Conservation (phyloP, 2,888 invertebrate species). For the Parnassius apollo region DNA sequence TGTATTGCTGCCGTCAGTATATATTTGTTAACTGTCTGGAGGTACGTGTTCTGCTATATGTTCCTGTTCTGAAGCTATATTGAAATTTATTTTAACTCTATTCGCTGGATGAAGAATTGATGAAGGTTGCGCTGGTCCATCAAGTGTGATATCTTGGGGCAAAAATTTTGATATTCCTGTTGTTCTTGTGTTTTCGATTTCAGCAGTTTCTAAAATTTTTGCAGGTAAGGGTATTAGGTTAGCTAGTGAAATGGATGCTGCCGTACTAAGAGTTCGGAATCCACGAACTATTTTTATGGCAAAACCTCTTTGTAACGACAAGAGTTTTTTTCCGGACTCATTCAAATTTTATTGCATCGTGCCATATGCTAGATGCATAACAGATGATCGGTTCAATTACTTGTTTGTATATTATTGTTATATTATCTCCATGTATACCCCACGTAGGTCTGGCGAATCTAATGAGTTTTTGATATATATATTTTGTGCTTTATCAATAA, state of each 20-base stretch:
- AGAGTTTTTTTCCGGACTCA: background rate
- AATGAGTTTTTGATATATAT: conserved; percentile 10
- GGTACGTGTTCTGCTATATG: too few species aligned
- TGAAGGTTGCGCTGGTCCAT: too few species aligned
- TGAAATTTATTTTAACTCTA: too few species aligned
- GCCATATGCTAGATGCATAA: conserved; percentile 26
- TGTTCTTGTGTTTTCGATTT: too few species aligned
- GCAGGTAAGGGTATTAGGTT: background rate
- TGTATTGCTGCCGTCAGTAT: too few species aligned
- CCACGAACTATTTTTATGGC: background rate
- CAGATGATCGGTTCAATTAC: conserved; percentile 29
- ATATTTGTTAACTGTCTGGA: too few species aligned
- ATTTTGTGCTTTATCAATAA: conserved; percentile 18
- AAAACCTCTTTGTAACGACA: conserved; percentile 3
- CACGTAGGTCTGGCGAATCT: conserved; percentile 6
- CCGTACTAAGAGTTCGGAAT: conserved; percentile 1
- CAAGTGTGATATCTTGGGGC: too few species aligned
- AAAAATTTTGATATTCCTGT: too few species aligned
- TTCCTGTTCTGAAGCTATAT: too few species aligned
- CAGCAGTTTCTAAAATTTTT: background rate
- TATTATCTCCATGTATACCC: conserved; percentile 20
- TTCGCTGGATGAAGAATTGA: too few species aligned
- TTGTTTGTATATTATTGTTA: conserved; percentile 23
- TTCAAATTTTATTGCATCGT: background rate
- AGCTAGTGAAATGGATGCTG: background rate